A percentile compares a stretch with the other conserved stretches of the same genome.
Conservation (phyloP, 2,797 vertebrate species). For the Delichon dasypus region DNA sequence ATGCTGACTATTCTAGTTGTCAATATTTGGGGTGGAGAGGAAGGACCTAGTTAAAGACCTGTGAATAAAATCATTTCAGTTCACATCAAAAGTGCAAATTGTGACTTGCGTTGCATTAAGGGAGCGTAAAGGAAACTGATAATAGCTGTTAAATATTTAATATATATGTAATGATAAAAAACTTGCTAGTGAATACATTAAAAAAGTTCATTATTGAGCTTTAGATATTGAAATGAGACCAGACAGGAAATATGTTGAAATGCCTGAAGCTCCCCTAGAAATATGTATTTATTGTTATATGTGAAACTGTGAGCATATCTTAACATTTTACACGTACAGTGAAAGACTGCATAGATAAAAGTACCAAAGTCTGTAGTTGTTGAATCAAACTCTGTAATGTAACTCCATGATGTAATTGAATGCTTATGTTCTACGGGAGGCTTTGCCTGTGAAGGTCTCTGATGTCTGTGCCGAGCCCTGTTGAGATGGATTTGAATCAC, state of each 20-base stretch:
- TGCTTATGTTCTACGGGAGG: background rate
- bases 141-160: background rate
- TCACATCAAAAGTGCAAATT: background rate
- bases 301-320: background rate
- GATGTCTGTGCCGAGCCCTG: background rate
- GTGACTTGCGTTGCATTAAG: background rate
- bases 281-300: background rate
- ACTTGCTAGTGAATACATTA: background rate
- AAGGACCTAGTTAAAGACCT: background rate
- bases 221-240: background rate
- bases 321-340: background rate
- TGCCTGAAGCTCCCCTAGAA: background rate
- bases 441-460: background rate
- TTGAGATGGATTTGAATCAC: background rate
- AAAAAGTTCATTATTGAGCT: background rate
- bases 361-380: background rate
- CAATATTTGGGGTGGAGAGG: background rate
- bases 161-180: background rate
- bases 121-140: background rate
- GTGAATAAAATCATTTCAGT: background rate
- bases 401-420: background rate
- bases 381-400: background rate
- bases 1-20: background rate
- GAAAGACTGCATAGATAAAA: background rate
- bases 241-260: background rate